Percentiles rank a stretch among this genome's conserved stretches.
These are phyloP conservation scores for Brachypalpus laphriformis DNA, from an alignment of 2,888 invertebrate species.

Conservation along the genomic window DNA sequence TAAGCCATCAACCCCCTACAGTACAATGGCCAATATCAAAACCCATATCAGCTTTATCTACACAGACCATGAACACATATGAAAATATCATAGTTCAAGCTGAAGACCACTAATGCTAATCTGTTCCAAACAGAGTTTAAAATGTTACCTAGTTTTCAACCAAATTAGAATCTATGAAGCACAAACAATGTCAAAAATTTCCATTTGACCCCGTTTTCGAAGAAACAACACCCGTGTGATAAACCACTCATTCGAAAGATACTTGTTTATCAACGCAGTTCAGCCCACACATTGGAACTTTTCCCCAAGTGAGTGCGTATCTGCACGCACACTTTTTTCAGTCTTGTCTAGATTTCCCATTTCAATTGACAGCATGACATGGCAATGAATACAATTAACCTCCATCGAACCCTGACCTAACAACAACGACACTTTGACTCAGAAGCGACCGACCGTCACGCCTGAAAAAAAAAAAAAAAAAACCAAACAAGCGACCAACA, in stretches of 20 bases:
- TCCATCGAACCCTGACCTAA: not conserved
- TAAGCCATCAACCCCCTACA: no score
- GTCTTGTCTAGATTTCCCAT: not conserved
- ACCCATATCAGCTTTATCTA: no score
- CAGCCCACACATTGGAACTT: not conserved
- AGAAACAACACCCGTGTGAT: not conserved
- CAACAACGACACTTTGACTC: not conserved
- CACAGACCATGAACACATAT: no score
- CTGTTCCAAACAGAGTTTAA: not conserved
- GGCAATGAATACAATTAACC: not conserved
- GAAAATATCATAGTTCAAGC: slow-evolving; percentile 4
- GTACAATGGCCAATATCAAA: no score
- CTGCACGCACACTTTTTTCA: not conserved
- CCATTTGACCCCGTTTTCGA: slow-evolving; percentile 5
- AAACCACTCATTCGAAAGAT: slow-evolving; percentile 1
- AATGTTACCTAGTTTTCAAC: not conserved
- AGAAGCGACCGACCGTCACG: not conserved
- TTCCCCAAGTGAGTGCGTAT: not conserved
- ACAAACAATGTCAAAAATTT: not conserved
- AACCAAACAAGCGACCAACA: not conserved
- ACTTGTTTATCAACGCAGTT: slow-evolving; percentile 14
- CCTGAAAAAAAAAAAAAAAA: no score
- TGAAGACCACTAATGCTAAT: not conserved
- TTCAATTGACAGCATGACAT: not conserved
- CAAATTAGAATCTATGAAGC: not conserved